phyloP scores from a whole-genome alignment of 2,113 vertebrate genomes.

The Protobothrops flavoviridis region DNA sequence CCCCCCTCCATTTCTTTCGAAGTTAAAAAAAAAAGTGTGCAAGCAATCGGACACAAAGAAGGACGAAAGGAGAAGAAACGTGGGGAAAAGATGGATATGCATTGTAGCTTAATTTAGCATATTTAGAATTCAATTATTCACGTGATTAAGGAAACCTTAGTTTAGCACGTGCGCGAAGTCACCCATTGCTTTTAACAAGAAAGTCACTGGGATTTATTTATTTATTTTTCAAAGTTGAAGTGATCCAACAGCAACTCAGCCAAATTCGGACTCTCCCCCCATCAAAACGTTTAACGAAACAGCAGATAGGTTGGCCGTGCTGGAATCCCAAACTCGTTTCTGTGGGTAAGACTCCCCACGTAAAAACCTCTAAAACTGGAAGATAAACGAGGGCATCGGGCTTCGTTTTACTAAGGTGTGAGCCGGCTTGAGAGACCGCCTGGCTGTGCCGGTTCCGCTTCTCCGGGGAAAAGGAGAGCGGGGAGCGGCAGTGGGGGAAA shows the following conservation, averaged over 20 bases:
- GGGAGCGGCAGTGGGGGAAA: not conserved
- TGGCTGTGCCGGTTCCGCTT: not conserved
- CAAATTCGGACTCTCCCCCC: not conserved
- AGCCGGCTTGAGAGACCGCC: not conserved
- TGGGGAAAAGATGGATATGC: not conserved
- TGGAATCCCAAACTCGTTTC: not conserved
- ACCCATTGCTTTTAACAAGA: not conserved
- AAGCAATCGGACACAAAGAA: not conserved
- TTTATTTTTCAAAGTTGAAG: not conserved
- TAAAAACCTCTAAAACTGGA: not conserved
- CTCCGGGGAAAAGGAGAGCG: not conserved
- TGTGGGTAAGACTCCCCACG: not conserved
- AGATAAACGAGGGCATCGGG: not conserved
- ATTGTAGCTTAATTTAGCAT: not conserved
- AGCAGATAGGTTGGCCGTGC: not conserved
- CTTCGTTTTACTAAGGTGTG: not conserved
- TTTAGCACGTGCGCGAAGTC: not conserved
- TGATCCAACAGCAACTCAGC: not conserved
- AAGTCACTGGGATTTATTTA: not conserved
- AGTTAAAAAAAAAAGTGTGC: not conserved
- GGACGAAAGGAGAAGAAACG: not conserved
- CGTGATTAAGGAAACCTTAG: not conserved
- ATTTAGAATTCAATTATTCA: not conserved
- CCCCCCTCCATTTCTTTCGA: not conserved
- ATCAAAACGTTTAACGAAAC: not conserved